Conservation (phyloP, 2,113 vertebrate genomes). For the Numida meleagris region DNA sequence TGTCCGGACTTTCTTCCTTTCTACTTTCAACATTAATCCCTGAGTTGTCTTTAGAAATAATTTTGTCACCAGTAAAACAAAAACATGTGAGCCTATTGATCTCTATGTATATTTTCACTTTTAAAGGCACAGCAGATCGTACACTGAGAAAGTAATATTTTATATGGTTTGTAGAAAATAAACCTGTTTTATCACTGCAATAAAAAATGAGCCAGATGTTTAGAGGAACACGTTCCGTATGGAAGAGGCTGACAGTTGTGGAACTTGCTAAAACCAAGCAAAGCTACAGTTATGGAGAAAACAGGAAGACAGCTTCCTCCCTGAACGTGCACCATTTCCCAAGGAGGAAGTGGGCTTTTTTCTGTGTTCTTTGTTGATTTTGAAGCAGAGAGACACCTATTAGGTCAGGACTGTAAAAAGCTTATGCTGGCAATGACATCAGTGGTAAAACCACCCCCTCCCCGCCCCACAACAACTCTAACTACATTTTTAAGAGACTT, state of each 20-base stretch:
- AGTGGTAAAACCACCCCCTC: conserved; percentile 19
- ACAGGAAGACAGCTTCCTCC: conserved; percentile 95
- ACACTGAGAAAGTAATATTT: conserved; percentile 52
- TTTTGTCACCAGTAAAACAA: conserved; percentile 7
- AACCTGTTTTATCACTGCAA: conserved; percentile 63
- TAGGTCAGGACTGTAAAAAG: conserved; percentile 79
- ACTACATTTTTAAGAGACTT: conserved; percentile 51
- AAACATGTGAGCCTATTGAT: not conserved
- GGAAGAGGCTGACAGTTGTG: conserved; percentile 72
- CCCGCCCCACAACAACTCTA: conserved; percentile 3
- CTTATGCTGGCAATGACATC: conserved; percentile 66
- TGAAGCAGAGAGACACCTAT: conserved; percentile 77
- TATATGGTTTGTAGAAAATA: conserved; percentile 64
- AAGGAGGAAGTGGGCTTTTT: conserved; percentile 83
- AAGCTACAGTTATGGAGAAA: conserved; percentile 85
- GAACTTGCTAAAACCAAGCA: conserved; percentile 74
- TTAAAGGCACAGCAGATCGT: conserved; percentile 35
- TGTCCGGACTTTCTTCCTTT: conserved; percentile 31
- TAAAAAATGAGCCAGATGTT: conserved; percentile 83
- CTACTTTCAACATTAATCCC: conserved; percentile 22
- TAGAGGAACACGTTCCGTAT: conserved; percentile 79
- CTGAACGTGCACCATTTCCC: conserved; percentile 87
- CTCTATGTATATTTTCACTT: conserved; percentile 3
- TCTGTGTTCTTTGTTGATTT: conserved; percentile 81
- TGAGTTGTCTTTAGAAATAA: conserved; percentile 28